phyloP scores from a whole-genome alignment of 2,888 invertebrate genomes.

The Lomographa bimaculata region DNA sequence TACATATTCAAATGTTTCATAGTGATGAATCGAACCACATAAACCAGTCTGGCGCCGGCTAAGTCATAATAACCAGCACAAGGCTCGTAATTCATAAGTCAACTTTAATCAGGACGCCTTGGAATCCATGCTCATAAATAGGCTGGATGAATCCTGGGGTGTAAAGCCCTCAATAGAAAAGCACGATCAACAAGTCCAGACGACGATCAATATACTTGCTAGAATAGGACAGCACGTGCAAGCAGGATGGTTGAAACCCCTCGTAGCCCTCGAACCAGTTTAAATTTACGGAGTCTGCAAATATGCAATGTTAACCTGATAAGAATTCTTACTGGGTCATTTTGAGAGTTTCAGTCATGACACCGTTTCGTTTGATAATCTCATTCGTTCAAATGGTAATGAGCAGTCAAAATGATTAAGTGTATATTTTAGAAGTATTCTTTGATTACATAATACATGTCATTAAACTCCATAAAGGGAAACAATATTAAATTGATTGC shows the following conservation, averaged over 20 bases:
- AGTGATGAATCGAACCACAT: slow-evolving; percentile 6
- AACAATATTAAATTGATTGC: no score
- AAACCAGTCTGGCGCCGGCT: slow-evolving; percentile 24
- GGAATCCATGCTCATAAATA: slow-evolving; percentile 17
- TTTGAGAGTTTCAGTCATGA: slow-evolving; percentile 6
- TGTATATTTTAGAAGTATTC: no score
- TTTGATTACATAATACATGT: no score
- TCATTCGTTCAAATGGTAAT: no score
- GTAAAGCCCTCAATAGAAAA: slow-evolving; percentile 47
- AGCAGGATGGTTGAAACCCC: slow-evolving; percentile 50
- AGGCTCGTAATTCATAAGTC: slow-evolving; percentile 12
- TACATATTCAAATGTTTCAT: no score
- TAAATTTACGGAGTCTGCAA: slow-evolving; percentile 28
- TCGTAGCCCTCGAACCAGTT: slow-evolving; percentile 36
- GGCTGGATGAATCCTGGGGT: slow-evolving; percentile 47
- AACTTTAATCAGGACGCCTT: slow-evolving; percentile 17
- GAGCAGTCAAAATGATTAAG: no score
- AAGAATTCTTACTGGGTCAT: slow-evolving; percentile 19
- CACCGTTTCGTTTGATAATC: background rate
- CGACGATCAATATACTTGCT: slow-evolving; percentile 75
- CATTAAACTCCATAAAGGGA: no score
- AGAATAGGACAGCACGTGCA: slow-evolving; percentile 55
- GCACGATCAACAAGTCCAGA: slow-evolving; percentile 80
- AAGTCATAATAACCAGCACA: slow-evolving; percentile 13
- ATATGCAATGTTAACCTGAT: slow-evolving; percentile 23